A percentile compares a stretch with the other conserved stretches of the same genome.
Conservation (phyloP, 2,888 invertebrate species). For the Drosophila eohydei region DNA sequence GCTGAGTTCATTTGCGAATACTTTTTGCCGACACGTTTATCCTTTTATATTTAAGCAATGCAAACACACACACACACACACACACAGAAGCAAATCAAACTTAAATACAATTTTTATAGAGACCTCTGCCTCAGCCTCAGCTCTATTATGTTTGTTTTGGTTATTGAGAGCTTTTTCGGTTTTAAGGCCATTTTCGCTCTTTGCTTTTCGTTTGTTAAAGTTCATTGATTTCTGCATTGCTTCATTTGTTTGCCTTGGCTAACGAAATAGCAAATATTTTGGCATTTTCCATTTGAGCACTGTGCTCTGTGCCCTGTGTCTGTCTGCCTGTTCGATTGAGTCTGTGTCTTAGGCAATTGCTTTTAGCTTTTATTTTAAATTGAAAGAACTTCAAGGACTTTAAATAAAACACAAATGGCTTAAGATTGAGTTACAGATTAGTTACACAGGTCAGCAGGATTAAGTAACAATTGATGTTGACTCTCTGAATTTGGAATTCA, state of each 20-base stretch:
- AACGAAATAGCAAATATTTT: conserved; percentile 18
- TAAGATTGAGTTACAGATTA: not conserved
- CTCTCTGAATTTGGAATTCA: too few relatives aligned
- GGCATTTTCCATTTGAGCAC: not conserved
- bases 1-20: conserved; percentile 31
- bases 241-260: conserved; percentile 24
- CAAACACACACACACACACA: not conserved
- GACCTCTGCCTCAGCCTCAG: conserved; percentile 1
- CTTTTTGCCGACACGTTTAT: conserved; percentile 26
- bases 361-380: not conserved
- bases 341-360: conserved; percentile 13
- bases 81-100: not conserved
- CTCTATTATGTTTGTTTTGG: conserved; percentile 20
- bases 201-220: conserved; percentile 4
- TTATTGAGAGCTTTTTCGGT: conserved; percentile 20
- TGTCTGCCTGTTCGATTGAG: conserved; percentile 1
- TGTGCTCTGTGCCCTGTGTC: not conserved
- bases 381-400: not conserved
- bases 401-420: not conserved
- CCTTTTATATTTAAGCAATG: conserved; percentile 17
- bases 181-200: conserved; percentile 20
- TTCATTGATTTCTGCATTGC: conserved; percentile 26
- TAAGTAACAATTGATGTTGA: not conserved
- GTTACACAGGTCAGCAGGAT: not conserved
- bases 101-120: conserved; percentile 18